Evolutionary conservation across 2,797 vertebrate species (phyloP).

Genomic region (Simalia tracyae): DNA sequence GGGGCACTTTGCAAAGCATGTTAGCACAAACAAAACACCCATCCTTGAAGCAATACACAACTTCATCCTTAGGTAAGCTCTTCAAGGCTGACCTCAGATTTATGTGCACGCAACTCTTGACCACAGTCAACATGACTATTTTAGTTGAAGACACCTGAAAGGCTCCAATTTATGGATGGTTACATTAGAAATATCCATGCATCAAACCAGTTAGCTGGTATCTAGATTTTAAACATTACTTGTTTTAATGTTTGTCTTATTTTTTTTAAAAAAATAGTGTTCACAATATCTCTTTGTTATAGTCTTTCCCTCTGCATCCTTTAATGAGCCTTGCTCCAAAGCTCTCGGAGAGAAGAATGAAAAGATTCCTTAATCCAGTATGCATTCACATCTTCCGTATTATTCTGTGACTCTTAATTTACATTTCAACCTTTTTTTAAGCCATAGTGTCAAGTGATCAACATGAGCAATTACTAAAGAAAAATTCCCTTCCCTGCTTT

Average conservation of each 20-base stretch:
- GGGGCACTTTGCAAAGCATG: too few relatives aligned
- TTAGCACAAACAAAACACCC: background rate
- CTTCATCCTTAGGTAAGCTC: background rate
- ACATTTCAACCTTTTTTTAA: background rate
- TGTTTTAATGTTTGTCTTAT: background rate
- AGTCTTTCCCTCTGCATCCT: slow-evolving; percentile 35
- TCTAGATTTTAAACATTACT: background rate
- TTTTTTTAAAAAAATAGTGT: background rate
- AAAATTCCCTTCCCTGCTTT: background rate
- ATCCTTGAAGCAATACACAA: background rate
- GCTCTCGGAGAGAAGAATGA: slow-evolving; percentile 48
- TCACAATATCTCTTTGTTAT: background rate
- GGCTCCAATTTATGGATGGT: background rate
- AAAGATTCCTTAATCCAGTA: slow-evolving; percentile 20
- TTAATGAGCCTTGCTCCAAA: slow-evolving; percentile 52
- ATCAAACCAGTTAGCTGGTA: background rate
- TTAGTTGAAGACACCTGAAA: background rate
- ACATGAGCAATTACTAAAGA: slow-evolving; percentile 5
- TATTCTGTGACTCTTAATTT: background rate
- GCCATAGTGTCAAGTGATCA: background rate
- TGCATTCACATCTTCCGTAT: background rate
- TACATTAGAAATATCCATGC: slow-evolving; percentile 5
- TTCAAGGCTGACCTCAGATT: background rate
- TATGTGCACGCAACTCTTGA: background rate
- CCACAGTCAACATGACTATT: background rate